These are phyloP conservation scores for Dusona sp. DNA, from an alignment of 2,888 invertebrate species.

Conservation along the genomic window DNA sequence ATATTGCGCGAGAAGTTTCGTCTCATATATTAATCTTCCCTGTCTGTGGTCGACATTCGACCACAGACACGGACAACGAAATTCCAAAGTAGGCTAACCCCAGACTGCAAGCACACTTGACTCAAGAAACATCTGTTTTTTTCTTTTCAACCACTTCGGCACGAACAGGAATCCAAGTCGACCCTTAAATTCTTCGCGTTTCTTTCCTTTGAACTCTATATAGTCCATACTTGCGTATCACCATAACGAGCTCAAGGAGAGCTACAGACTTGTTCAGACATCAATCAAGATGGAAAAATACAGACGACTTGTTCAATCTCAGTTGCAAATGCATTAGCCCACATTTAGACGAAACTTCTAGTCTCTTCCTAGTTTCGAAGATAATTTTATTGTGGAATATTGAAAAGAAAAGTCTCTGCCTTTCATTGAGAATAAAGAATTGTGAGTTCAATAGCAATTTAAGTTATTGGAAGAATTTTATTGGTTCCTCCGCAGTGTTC, in stretches of 20 bases:
- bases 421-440: no score
- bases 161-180: neutral
- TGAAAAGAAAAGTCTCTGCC: neutral
- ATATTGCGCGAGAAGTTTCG: slow-evolving; percentile 42
- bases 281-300: neutral
- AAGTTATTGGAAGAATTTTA: no score
- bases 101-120: neutral
- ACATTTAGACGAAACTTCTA: neutral
- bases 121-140: neutral
- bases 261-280: neutral
- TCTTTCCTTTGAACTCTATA: neutral
- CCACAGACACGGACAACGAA: no score
- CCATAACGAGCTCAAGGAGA: neutral
- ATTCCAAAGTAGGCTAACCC: slow-evolving; percentile 8
- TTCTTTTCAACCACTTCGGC: neutral
- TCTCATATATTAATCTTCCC: slow-evolving; percentile 29
- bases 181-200: neutral
- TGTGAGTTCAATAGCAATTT: no score
- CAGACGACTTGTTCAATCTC: neutral
- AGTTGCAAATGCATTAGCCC: neutral
- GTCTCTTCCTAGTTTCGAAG: neutral
- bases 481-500: no score
- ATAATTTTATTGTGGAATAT: neutral
- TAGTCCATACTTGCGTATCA: neutral
- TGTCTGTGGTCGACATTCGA: slow-evolving; percentile 2